Evolutionary conservation across 2,797 vertebrate species (phyloP), one percentile per base, ranked within the genome.

Genomic region (Myotis planiceps): DNA sequence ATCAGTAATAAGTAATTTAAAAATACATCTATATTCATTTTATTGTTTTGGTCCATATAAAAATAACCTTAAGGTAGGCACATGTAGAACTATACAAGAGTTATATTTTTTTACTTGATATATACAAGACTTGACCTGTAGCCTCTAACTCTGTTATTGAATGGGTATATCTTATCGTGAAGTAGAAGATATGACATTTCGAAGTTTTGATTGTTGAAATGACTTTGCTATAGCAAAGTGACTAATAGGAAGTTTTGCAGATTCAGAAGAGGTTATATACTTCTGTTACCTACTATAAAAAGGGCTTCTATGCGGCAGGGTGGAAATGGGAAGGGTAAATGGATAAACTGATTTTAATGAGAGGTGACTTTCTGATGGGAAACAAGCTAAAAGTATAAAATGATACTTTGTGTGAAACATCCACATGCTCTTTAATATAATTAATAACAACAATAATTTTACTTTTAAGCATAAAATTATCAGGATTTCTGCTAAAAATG

Each of bases 371-470:
- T 88, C 84, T 81, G 53, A 47, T 53, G 9, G 45, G 53, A 82
- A 88, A 32, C n/a, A 97, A 91, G 23, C 68, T 87, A 49, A 88
- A 97, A 53, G 71, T 45, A 47, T 45, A 45, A 45, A 45, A 13
- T 45, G 45, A 45, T 12, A 81, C 45, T 88, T 92, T 75, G 25
- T 83, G 12, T 88, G n/a, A 88, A 65, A 75, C 32, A 7, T 71
- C 39, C 16, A 68, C 9, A 69, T 29, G 19, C 6, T 82, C 65
- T 53, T 93, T 78, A 90, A 32, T 84, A 19, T 66, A 84, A 60
- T 76, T 90, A 63, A 81, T 84, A 10, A 80, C 37, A 45, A 45
- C 14, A 79, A 25, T 82, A 79, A 18, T 85, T 53, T 3, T 90
- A 4, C 55, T 90, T 89, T 78, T 81, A 78, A 92, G 29, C 55